Percentiles rank a stretch among this genome's conserved stretches.
Evolutionary conservation across 2,888 invertebrate genomes (phyloP).

Genomic region (Phyllotreta cruciferae): DNA sequence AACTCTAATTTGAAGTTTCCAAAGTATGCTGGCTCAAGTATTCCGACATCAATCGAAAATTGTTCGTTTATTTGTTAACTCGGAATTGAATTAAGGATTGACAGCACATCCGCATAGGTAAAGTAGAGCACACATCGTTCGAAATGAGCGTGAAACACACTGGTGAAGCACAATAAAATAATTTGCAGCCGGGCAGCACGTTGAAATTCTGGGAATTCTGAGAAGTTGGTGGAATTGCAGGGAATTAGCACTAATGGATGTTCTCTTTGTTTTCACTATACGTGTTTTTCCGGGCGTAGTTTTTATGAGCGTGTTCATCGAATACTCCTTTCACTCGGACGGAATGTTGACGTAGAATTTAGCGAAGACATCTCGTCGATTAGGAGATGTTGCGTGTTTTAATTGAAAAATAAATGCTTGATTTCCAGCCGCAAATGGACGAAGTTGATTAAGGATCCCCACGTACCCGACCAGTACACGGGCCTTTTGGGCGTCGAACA

Average conservation of each 20-base stretch:
- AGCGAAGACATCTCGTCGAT: neutral
- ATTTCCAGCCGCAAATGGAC: constrained; percentile 72
- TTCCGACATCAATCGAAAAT: too few species aligned
- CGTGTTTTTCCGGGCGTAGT: neutral
- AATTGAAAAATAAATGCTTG: neutral
- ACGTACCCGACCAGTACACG: constrained; percentile 67
- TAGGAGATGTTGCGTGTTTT: too few species aligned
- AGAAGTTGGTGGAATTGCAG: neutral
- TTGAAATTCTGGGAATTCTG: neutral
- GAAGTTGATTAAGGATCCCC: constrained; percentile 61
- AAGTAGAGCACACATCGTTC: too few species aligned
- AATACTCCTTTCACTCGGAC: neutral
- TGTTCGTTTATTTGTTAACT: too few species aligned
- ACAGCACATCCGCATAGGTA: too few species aligned
- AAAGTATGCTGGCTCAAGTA: too few species aligned
- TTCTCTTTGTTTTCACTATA: constrained; percentile 2
- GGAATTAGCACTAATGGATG: constrained; percentile 5
- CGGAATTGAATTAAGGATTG: too few species aligned
- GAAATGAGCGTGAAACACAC: too few species aligned
- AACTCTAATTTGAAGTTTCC: too few species aligned
- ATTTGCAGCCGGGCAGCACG: neutral
- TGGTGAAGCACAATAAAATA: too few species aligned
- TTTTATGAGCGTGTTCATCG: constrained; percentile 6
- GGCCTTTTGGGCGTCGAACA: constrained; percentile 76
- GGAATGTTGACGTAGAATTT: neutral